phyloP scores from a whole-genome alignment of 2,797 vertebrate genomes.

The Chaetodon trifasciatus region DNA sequence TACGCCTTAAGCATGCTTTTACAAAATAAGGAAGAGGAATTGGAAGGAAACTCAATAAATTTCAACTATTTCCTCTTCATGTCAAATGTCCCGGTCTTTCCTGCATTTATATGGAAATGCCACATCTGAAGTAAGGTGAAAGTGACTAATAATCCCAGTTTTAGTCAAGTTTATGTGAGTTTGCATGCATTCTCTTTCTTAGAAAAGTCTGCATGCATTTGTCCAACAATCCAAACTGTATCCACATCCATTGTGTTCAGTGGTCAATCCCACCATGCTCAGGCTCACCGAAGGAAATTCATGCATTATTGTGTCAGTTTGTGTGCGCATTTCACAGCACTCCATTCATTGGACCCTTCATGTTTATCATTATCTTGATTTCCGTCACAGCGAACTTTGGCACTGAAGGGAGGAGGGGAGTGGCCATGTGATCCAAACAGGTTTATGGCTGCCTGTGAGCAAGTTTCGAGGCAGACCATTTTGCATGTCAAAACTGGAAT shows the following conservation, averaged over 20 bases:
- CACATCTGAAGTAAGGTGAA: neutral
- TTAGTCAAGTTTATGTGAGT: neutral
- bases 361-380: constrained; percentile 61
- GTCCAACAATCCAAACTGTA: too few relatives aligned
- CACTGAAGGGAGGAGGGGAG: constrained; percentile 67
- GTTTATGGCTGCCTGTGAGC: constrained; percentile 83
- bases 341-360: constrained; percentile 31
- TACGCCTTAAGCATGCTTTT: neutral
- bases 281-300: neutral
- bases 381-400: constrained; percentile 75
- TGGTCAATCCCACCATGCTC: too few relatives aligned
- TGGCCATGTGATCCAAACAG: constrained; percentile 82
- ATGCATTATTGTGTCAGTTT: neutral
- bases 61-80: neutral
- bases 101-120: neutral
- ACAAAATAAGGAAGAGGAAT: neutral
- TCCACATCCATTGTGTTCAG: too few relatives aligned
- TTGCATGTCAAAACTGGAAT: constrained; percentile 91
- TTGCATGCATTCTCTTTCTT: neutral
- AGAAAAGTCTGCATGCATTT: neutral
- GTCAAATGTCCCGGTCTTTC: neutral
- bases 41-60: neutral
- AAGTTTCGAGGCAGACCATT: constrained; percentile 77
- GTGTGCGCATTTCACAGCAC: constrained; percentile 7
- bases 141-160: neutral